Percentiles rank a stretch among this genome's conserved stretches.
Evolutionary conservation across 2,888 invertebrate genomes (phyloP).

Genomic region (Standfussiana lucernea): DNA sequence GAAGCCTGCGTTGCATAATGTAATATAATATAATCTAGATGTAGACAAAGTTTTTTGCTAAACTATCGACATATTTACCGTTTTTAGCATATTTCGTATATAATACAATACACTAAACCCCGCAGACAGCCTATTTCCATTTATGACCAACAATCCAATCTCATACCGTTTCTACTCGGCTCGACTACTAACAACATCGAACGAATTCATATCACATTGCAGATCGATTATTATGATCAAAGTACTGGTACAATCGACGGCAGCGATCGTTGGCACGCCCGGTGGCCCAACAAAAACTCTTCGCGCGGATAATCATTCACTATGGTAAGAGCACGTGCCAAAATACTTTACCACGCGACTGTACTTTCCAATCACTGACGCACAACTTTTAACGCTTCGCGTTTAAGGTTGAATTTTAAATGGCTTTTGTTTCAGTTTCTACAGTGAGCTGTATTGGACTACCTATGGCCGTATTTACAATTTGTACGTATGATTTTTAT

Average conservation of each 20-base stretch:
- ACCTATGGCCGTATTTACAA: constrained; percentile 59
- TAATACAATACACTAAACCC: constrained; percentile 12
- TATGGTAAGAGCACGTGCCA: constrained; percentile 68
- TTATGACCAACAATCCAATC: constrained; percentile 55
- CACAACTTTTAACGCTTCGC: not conserved
- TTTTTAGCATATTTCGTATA: constrained; percentile 5
- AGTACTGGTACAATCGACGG: constrained; percentile 70
- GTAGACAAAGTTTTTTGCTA: not conserved
- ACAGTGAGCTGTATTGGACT: constrained; percentile 29
- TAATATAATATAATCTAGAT: not conserved
- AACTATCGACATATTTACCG: not conserved
- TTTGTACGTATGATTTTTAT: constrained; percentile 64
- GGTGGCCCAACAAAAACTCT: constrained; percentile 70
- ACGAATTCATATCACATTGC: constrained; percentile 78
- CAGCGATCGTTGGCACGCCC: constrained; percentile 69
- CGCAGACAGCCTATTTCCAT: constrained; percentile 47
- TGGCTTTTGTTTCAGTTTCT: not conserved
- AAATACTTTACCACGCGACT: constrained; percentile 57
- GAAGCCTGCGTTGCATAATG: not conserved
- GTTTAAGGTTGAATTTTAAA: constrained; percentile 43
- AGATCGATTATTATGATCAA: constrained; percentile 78
- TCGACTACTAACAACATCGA: constrained; percentile 67
- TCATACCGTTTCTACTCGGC: constrained; percentile 62
- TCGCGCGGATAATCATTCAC: constrained; percentile 67
- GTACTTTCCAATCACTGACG: constrained; percentile 27